Conservation (phyloP, 2,113 vertebrate species). For the Cyrtonyx montezumae region DNA sequence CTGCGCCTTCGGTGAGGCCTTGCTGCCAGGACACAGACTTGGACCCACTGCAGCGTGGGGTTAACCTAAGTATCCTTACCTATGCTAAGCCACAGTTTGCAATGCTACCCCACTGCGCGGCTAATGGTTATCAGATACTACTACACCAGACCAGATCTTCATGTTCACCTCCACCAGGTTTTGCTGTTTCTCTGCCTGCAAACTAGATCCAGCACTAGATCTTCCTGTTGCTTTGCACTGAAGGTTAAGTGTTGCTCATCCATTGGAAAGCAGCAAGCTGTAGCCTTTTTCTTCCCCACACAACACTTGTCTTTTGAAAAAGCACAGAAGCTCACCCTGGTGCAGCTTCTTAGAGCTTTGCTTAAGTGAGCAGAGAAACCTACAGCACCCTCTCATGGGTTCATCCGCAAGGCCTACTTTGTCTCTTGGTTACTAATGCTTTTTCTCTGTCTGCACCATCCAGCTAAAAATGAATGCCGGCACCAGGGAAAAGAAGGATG, state of each 20-base stretch:
- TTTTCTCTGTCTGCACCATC: neutral
- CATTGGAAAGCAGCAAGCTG: neutral
- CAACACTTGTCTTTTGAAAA: neutral
- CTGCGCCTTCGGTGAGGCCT: slow-evolving; percentile 78
- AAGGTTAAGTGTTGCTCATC: neutral
- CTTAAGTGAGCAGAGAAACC: neutral
- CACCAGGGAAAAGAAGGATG: slow-evolving; percentile 79
- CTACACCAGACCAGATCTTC: neutral
- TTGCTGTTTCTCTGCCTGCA: neutral
- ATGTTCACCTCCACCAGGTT: neutral
- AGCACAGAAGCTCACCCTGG: accelerated
- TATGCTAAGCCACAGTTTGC: neutral
- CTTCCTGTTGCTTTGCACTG: neutral
- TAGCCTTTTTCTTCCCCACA: neutral
- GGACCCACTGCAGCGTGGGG: neutral
- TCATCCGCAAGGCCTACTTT: neutral
- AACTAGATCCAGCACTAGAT: neutral
- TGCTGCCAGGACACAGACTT: neutral
- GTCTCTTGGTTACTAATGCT: neutral
- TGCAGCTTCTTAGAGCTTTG: neutral
- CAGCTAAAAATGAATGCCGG: slow-evolving; percentile 83
- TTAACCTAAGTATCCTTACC: neutral
- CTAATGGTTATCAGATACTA: neutral
- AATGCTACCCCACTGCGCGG: neutral
- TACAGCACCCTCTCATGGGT: neutral